Conservation (phyloP, 2,888 invertebrate species). For the Petrolisthes cinctipes region DNA sequence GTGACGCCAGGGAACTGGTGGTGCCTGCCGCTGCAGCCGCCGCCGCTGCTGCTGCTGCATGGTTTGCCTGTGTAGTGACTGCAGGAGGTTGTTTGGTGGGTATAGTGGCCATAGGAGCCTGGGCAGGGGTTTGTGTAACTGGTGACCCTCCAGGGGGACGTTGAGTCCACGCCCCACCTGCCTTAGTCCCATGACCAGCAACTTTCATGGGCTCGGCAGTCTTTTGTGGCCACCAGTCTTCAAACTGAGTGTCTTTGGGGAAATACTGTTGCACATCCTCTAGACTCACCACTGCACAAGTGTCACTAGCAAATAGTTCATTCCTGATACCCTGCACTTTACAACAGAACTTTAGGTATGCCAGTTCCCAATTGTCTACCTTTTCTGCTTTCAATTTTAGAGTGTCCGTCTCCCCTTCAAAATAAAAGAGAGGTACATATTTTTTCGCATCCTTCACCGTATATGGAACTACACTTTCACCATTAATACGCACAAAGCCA, state of each 20-base stretch:
- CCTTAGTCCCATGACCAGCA: constrained; percentile 56
- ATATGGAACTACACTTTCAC: constrained; percentile 65
- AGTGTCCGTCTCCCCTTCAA: constrained; percentile 88
- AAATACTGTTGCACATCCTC: constrained; percentile 92
- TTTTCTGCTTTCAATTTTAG: constrained; percentile 87
- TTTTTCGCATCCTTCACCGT: constrained; percentile 76
- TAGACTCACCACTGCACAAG: constrained; percentile 89
- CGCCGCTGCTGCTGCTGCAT: constrained; percentile 46
- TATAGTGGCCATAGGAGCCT: constrained; percentile 39
- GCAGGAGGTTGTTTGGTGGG: constrained; percentile 44
- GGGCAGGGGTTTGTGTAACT: constrained; percentile 12
- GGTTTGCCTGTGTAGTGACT: constrained; percentile 42
- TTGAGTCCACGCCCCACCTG: constrained; percentile 64
- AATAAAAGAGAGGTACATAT: constrained; percentile 91
- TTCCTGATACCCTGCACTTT: constrained; percentile 93
- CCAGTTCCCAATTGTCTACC: constrained; percentile 90
- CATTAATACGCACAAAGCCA: constrained; percentile 84
- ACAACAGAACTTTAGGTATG: constrained; percentile 93
- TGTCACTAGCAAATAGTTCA: constrained; percentile 90
- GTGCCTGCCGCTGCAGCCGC: constrained; percentile 43
- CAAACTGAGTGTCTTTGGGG: constrained; percentile 88
- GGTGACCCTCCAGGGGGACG: constrained; percentile 51
- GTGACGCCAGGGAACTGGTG: constrained; percentile 41
- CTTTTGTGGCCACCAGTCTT: constrained; percentile 86
- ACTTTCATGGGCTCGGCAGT: constrained; percentile 65